Conservation (phyloP, 2,888 invertebrate genomes). For the Drosophila austrosaltans region DNA sequence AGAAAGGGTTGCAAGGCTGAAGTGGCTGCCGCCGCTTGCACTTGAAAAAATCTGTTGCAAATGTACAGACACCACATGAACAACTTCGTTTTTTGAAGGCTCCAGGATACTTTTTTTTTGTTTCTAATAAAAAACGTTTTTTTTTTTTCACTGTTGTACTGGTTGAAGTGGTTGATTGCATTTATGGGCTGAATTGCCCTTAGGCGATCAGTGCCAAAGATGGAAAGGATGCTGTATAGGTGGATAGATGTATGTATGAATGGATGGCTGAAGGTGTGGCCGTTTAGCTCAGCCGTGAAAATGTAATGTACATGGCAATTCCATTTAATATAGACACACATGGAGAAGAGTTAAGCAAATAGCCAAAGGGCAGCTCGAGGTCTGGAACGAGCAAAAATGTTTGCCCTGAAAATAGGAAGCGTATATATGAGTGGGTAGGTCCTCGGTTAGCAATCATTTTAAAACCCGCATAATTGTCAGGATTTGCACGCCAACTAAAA, state of each 20-base stretch:
- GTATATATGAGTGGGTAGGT: conserved; percentile 18
- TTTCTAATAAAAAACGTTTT: conserved; percentile 17
- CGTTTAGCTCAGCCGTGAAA: conserved; percentile 73
- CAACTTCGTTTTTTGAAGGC: conserved; percentile 32
- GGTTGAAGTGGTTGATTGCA: conserved; percentile 75
- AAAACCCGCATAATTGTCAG: conserved; percentile 78
- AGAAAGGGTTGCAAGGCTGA: conserved; percentile 61
- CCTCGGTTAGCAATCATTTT: conserved; percentile 62
- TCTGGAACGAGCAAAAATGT: neutral
- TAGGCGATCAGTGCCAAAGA: conserved; percentile 23
- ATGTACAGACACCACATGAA: conserved; percentile 66
- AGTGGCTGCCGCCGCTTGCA: conserved; percentile 59
- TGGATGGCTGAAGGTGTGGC: conserved; percentile 60
- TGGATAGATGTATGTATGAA: conserved; percentile 1
- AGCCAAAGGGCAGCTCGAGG: conserved; percentile 57
- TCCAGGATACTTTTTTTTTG: conserved; percentile 29
- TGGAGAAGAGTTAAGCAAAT: conserved; percentile 70
- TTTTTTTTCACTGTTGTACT: conserved; percentile 25
- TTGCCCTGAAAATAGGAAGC: neutral
- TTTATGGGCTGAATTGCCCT: conserved; percentile 61
- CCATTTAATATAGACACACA: conserved; percentile 59
- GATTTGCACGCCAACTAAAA: conserved; percentile 71
- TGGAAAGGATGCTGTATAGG: conserved; percentile 27
- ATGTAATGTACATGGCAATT: conserved; percentile 72
- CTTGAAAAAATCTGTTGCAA: conserved; percentile 65